Percentiles rank a stretch among this genome's conserved stretches.
Conservation (phyloP, 2,888 invertebrate species). For the Parnassius smintheus region DNA sequence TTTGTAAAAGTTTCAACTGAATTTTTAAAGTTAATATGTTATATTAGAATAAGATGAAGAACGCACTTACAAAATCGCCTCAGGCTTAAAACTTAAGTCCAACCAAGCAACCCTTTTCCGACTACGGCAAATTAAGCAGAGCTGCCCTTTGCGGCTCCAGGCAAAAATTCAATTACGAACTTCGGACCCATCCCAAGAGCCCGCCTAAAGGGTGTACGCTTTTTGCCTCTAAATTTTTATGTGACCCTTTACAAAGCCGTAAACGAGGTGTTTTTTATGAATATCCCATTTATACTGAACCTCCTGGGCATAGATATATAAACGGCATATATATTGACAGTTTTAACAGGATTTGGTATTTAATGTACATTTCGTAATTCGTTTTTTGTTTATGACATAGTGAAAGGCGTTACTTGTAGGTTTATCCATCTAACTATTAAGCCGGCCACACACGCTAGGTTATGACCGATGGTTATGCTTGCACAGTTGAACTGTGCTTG, state of each 20-base stretch:
- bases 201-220: constrained; percentile 67
- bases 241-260: constrained; percentile 77
- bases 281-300: constrained; percentile 71
- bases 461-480: too few species aligned
- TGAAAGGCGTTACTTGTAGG: too few species aligned
- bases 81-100: constrained; percentile 36
- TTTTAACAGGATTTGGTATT: constrained; percentile 11
- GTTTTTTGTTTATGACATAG: too few species aligned
- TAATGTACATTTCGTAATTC: neutral
- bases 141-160: constrained; percentile 76
- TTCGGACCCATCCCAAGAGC: constrained; percentile 75
- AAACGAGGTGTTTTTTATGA: constrained; percentile 75
- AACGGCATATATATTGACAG: constrained; percentile 24
- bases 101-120: constrained; percentile 63
- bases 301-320: constrained; percentile 45
- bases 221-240: constrained; percentile 78
- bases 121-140: constrained; percentile 76
- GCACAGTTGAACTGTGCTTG: too few species aligned
- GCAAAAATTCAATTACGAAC: constrained; percentile 81
- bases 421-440: too few species aligned
- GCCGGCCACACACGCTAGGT: too few species aligned
- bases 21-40: too few species aligned
- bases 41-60: neutral
- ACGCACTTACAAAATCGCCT: constrained; percentile 10
- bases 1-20: too few species aligned